Percentiles rank a stretch among this genome's conserved stretches.
These are phyloP conservation scores for Martes flavigula DNA, from an alignment of 2,797 vertebrate genomes.

Conservation along the genomic window DNA sequence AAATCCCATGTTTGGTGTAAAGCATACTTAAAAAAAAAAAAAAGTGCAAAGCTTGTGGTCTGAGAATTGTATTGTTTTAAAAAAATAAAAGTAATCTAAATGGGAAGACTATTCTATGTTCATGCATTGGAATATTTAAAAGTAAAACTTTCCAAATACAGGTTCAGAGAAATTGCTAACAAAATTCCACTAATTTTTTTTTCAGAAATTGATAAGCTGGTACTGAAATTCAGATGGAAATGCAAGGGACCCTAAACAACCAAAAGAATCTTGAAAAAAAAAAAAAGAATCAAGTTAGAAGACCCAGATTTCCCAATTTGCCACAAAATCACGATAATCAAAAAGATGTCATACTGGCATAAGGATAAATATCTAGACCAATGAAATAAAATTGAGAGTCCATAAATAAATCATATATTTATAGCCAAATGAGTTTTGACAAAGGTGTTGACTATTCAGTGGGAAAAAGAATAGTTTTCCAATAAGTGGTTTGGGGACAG, in stretches of 20 bases:
- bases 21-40: not conserved
- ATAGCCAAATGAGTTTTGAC: not conserved
- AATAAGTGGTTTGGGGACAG: not conserved
- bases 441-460: not conserved
- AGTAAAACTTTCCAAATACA: not conserved
- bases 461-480: not conserved
- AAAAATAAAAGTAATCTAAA: not conserved
- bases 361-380: not conserved
- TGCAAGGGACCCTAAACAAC: not conserved
- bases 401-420: not conserved
- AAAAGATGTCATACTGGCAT: not conserved
- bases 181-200: not conserved
- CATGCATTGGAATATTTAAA: not conserved
- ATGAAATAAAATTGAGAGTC: not conserved
- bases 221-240: not conserved
- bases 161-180: not conserved
- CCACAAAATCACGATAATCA: not conserved
- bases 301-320: not conserved
- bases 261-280: not conserved
- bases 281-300: not conserved
- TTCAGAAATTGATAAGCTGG: not conserved
- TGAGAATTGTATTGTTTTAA: not conserved
- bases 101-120: not conserved
- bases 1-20: not conserved
- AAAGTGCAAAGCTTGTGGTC: not conserved